Percentiles rank a stretch among this genome's conserved stretches.
Evolutionary conservation across 2,113 vertebrate species (phyloP).

Genomic region (Desmodus rotundus): DNA sequence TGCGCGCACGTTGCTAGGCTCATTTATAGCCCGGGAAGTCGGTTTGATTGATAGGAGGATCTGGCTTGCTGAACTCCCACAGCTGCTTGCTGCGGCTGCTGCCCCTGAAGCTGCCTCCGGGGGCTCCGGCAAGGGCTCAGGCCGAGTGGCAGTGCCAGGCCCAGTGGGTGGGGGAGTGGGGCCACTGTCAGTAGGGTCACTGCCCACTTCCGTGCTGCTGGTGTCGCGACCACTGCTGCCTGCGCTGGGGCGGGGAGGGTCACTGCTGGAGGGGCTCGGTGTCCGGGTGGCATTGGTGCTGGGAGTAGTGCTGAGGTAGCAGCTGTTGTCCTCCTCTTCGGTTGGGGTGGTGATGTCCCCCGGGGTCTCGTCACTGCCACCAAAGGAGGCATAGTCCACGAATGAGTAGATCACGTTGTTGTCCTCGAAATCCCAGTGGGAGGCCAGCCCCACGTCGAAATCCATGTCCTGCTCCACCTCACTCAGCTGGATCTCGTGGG

Average conservation of each 20-base stretch:
- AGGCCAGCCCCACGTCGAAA: constrained; percentile 83
- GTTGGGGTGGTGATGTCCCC: constrained; percentile 75
- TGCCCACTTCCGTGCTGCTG: constrained; percentile 83
- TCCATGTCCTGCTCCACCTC: constrained; percentile 93
- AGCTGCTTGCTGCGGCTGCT: constrained; percentile 53
- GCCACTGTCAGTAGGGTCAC: constrained; percentile 85
- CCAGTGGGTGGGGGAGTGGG: constrained; percentile 76
- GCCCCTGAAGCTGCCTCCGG: constrained; percentile 23
- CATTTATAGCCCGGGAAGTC: constrained; percentile 94
- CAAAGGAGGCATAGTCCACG: constrained; percentile 89
- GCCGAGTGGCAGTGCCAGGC: constrained; percentile 70
- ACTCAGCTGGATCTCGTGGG: constrained; percentile 93
- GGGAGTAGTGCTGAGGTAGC: constrained; percentile 82
- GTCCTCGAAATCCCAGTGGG: constrained; percentile 90
- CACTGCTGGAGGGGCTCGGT: constrained; percentile 66
- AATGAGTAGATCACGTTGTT: constrained; percentile 91
- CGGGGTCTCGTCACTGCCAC: constrained; percentile 83
- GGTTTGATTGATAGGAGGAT: constrained; percentile 96
- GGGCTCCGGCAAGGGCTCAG: constrained; percentile 39
- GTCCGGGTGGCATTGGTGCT: constrained; percentile 71
- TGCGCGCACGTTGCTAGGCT: constrained; percentile 84
- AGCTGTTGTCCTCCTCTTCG: constrained; percentile 79
- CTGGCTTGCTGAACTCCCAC: constrained; percentile 85
- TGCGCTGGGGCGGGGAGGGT: constrained; percentile 3
- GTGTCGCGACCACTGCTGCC: constrained; percentile 73